Evolutionary conservation across 2,797 vertebrate species (phyloP), one percentile per base, ranked within the genome.

Genomic region (Coreius guichenoti): DNA sequence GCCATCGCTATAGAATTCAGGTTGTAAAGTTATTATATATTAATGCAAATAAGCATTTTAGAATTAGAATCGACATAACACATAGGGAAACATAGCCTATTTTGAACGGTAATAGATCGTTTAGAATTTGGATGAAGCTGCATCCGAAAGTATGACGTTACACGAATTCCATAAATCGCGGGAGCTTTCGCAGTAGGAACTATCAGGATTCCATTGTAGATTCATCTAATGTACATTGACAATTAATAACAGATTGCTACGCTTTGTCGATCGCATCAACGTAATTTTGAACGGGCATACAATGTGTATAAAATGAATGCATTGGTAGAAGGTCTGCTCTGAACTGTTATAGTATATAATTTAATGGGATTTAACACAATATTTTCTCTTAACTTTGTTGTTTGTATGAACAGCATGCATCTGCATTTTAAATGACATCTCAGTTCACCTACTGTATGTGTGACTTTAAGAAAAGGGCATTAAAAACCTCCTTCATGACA

Each of bases 71-170:
- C 33, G 23, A 31, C 16, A 43, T 43, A 12, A 69, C 17, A 45
- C n/a, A 33, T 36, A 13, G 19, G 4, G 39, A 39, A 14, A 68
- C 54, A 19, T 11, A 4, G 8, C 39, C 1, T 67, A 6, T 74
- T n/a, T 21, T 8, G 8, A 61, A 82, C 49, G 58, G 51, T 26
- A 31, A 45, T 21, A 13, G 56, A 39, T 36, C 1, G 19, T 47
- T 19, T 63, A 36, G 47, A 70, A 82, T 75, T 33, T 61, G 67
- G 65, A 87, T 80, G 68, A 70, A 49, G 31, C 39, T 31, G 54
- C 61, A 54, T 36, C 21, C 39, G 26, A 68, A 43, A 26, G 45
- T 26, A n/a, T 84, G 79, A 86, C 81, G 84, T 39, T 29, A 61
- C 83, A 68, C 19, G 74, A 49, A 84, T 65, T 19, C 13, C 39